Conservation (phyloP, 1,140 invertebrate species). For the Harpegnathos saltator region DNA sequence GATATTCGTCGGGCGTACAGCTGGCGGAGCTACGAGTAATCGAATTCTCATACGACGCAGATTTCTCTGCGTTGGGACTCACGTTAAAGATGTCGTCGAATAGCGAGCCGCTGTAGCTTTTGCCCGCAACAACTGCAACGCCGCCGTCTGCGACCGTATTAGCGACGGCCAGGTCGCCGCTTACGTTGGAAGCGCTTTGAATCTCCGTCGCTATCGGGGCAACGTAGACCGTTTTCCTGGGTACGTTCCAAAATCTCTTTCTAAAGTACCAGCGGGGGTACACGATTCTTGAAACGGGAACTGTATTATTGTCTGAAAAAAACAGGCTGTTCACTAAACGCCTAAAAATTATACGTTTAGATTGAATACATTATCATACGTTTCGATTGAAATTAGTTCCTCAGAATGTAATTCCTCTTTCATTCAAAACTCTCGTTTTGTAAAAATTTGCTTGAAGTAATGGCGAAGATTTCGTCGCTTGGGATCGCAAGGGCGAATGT, state of each 20-base stretch:
- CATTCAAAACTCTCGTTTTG: too few species aligned
- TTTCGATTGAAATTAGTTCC: too few species aligned
- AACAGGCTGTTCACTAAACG: neutral
- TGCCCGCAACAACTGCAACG: neutral
- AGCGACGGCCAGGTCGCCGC: neutral
- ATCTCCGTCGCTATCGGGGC: neutral
- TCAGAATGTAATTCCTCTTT: too few species aligned
- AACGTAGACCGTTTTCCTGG: slow-evolving; percentile 45
- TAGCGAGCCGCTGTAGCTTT: slow-evolving; percentile 41
- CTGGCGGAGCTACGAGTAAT: too few species aligned
- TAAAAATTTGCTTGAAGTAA: too few species aligned
- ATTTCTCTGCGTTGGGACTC: slow-evolving; percentile 10
- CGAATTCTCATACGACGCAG: too few species aligned
- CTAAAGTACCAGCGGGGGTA: slow-evolving; percentile 62
- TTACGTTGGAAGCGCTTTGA: slow-evolving; percentile 9
- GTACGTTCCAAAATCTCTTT: slow-evolving; percentile 59
- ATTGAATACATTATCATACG: too few species aligned
- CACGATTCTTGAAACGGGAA: slow-evolving; percentile 2
- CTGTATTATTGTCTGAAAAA: slow-evolving; percentile 4
- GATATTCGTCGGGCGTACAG: neutral
- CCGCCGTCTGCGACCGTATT: neutral
- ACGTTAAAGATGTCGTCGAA: slow-evolving; percentile 84
- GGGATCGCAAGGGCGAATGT: too few species aligned
- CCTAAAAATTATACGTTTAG: too few species aligned
- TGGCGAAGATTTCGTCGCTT: too few species aligned